phyloP scores from a whole-genome alignment of 2,113 vertebrate genomes.

The Hydrolagus affinis region DNA sequence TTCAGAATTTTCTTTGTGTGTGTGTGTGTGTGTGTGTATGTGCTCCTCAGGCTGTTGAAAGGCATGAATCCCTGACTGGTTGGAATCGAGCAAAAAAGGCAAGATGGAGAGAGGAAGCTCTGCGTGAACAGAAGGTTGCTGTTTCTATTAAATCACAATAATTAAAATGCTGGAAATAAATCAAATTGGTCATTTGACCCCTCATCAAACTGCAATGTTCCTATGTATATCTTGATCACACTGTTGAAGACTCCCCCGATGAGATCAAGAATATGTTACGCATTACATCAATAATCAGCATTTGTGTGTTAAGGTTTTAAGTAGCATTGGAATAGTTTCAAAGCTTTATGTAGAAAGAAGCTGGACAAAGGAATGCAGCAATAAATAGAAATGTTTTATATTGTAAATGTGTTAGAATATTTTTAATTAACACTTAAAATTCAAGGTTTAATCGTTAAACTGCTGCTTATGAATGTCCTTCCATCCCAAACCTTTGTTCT shows the following conservation, averaged over 20 bases:
- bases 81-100: slow-evolving; percentile 63
- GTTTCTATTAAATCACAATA: slow-evolving; percentile 47
- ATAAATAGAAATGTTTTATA: not conserved
- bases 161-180: not conserved
- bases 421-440: not conserved
- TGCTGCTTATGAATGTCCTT: not conserved
- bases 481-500: not conserved
- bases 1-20: too few species aligned
- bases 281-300: not conserved
- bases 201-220: not conserved
- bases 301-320: not conserved
- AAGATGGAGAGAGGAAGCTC: slow-evolving; percentile 52
- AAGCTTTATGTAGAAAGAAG: not conserved
- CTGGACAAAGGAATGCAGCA: not conserved
- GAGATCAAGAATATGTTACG: not conserved
- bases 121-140: slow-evolving; percentile 24
- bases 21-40: not conserved
- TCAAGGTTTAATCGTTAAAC: not conserved
- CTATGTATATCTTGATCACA: not conserved
- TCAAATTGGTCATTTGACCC: not conserved
- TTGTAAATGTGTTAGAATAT: not conserved
- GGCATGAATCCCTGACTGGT: slow-evolving; percentile 57
- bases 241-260: not conserved
- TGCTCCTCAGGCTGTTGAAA: slow-evolving; percentile 49
- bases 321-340: not conserved